Percentiles rank a stretch among this genome's conserved stretches.
Conservation (phyloP, 2,797 vertebrate species). For the Argya squamiceps region DNA sequence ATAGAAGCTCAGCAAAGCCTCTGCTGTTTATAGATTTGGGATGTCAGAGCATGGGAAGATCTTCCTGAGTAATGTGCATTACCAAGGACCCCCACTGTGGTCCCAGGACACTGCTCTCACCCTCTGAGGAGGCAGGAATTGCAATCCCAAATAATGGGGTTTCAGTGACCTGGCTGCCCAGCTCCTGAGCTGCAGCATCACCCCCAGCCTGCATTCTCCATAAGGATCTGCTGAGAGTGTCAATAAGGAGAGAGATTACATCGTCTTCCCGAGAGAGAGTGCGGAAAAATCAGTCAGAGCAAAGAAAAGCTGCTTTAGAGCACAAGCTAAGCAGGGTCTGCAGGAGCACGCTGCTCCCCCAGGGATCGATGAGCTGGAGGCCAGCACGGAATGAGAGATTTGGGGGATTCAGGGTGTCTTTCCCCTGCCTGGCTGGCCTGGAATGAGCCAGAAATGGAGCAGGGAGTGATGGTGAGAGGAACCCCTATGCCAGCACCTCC, state of each 20-base stretch:
- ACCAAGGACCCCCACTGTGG: rapidly evolving
- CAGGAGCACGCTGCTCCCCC: background rate
- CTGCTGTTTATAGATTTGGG: background rate
- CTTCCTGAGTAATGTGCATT: background rate
- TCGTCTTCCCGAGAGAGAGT: background rate
- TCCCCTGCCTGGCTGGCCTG: background rate
- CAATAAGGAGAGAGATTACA: background rate
- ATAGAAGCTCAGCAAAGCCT: background rate
- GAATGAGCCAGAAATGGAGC: background rate
- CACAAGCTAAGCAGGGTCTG: background rate
- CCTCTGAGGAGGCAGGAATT: background rate
- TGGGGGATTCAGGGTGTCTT: background rate
- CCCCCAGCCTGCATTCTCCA: background rate
- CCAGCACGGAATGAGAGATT: background rate
- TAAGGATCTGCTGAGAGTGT: background rate
- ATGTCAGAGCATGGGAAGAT: background rate
- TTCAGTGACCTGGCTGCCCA: background rate
- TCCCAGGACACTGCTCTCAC: background rate
- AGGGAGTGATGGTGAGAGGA: background rate
- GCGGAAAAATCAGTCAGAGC: background rate
- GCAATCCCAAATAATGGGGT: background rate
- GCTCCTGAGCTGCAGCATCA: background rate
- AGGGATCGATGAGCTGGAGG: background rate
- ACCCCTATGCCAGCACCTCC: rapidly evolving
- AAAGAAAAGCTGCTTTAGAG: background rate